phyloP scores from a whole-genome alignment of 2,888 invertebrate species.

The Nomada ruficornis region DNA sequence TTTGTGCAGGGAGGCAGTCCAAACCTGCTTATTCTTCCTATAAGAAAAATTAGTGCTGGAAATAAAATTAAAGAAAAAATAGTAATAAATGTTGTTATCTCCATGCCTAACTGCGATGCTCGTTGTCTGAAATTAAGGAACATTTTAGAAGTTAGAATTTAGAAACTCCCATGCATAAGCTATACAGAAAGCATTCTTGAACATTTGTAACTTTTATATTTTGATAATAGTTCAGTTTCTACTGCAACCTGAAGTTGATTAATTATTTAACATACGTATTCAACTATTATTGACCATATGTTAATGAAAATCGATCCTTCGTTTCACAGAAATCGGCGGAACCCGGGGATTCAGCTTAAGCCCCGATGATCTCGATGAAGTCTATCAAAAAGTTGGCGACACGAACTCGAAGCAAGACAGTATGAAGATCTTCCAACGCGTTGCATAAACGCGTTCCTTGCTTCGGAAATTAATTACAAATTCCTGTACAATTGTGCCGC shows the following conservation, averaged over 20 bases:
- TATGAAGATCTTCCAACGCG: slow-evolving; percentile 12
- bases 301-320: neutral
- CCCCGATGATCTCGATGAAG: slow-evolving; percentile 31
- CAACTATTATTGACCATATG: no score
- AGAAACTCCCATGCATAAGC: no score
- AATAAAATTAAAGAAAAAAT: neutral
- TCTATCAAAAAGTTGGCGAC: slow-evolving; percentile 26
- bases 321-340: neutral
- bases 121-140: neutral
- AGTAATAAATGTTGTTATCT: neutral
- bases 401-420: slow-evolving; percentile 17
- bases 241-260: no score
- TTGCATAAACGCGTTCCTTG: slow-evolving; percentile 48
- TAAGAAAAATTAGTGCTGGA: neutral
- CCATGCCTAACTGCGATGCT: neutral
- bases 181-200: no score
- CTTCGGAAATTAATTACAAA: slow-evolving; percentile 8
- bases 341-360: slow-evolving; percentile 5
- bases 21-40: neutral
- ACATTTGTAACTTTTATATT: no score
- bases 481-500: no score
- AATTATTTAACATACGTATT: no score
- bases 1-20: no score
- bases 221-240: no score
- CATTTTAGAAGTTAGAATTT: no score